Evolutionary conservation across 53 echinoderm and acorn worm species (phyloP).

Genomic region (Echinometra lucunter): DNA sequence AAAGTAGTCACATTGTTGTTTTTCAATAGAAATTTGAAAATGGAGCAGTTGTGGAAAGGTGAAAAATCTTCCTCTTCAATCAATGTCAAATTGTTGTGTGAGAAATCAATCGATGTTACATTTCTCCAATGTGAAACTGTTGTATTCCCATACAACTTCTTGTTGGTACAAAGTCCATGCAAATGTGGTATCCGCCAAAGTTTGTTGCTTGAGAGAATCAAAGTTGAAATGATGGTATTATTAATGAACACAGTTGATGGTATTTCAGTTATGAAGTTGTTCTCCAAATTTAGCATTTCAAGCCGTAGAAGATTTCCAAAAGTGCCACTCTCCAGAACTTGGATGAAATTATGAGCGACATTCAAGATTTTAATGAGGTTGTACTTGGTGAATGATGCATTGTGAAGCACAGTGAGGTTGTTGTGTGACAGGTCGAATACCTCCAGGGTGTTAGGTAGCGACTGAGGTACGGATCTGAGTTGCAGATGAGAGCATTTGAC

Average conservation of each 20-base stretch:
- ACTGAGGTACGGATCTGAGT: not conserved
- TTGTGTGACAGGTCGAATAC: not conserved
- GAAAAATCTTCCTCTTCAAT: not conserved
- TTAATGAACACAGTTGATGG: not conserved
- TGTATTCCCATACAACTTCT: not conserved
- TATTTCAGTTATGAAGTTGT: not conserved
- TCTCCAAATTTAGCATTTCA: not conserved
- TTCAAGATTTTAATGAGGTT: conserved; percentile 2
- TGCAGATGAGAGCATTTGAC: conserved; percentile 8
- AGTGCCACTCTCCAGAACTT: not conserved
- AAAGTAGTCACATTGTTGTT: not conserved
- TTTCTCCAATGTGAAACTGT: not conserved
- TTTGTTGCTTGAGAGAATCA: conserved; percentile 27
- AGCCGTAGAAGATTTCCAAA: not conserved
- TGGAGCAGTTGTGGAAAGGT: not conserved
- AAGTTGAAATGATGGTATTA: not conserved
- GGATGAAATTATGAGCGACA: conserved; percentile 9
- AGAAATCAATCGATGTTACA: not conserved
- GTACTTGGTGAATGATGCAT: not conserved
- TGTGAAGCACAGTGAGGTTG: not conserved
- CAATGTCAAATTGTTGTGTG: not conserved
- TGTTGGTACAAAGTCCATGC: not conserved
- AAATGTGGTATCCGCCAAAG: not conserved
- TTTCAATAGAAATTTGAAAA: not conserved
- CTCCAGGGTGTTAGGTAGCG: not conserved